Percentiles rank a stretch among this genome's conserved stretches.
phyloP scores from a whole-genome alignment of 1,140 invertebrate genomes.

The Carcinoscorpius rotundicauda region DNA sequence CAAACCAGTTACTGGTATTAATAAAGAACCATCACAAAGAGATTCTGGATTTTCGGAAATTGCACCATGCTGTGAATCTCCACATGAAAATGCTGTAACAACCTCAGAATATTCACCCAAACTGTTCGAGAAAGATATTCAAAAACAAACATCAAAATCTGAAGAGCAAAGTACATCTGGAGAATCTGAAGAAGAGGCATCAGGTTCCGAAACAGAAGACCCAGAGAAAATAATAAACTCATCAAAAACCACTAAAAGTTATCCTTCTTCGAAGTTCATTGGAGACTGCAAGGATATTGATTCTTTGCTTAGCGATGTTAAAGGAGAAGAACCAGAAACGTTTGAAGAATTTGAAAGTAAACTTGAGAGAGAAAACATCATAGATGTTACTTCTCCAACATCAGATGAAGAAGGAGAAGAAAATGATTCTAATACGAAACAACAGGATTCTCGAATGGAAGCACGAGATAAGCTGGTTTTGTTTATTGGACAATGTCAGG shows the following conservation, averaged over 20 bases:
- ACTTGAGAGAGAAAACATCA: slow-evolving; percentile 1
- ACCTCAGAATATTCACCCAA: background rate
- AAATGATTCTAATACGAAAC: background rate
- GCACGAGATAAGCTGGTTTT: background rate
- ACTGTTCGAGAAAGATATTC: background rate
- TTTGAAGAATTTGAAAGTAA: slow-evolving; percentile 16
- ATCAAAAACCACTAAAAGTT: background rate
- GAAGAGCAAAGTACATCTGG: background rate
- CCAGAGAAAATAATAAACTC: background rate
- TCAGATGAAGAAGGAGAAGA: background rate
- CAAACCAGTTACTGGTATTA: background rate
- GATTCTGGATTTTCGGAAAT: slow-evolving; percentile 9
- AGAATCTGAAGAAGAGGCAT: background rate
- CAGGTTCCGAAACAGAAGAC: background rate
- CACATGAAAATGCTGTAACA: background rate
- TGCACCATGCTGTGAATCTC: background rate
- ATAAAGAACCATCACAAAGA: slow-evolving; percentile 1
- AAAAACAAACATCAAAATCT: background rate
- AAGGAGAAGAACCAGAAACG: background rate
- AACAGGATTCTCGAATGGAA: background rate
- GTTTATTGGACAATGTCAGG: slow-evolving; percentile 21
- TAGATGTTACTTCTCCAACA: background rate
- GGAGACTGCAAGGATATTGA: slow-evolving; percentile 11
- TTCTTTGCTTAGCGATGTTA: slow-evolving; percentile 1
- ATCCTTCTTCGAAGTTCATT: slow-evolving; percentile 7